Base-by-base conservation (phyloP, 2,113 vertebrate genomes). In the Passer montanus region DNA sequence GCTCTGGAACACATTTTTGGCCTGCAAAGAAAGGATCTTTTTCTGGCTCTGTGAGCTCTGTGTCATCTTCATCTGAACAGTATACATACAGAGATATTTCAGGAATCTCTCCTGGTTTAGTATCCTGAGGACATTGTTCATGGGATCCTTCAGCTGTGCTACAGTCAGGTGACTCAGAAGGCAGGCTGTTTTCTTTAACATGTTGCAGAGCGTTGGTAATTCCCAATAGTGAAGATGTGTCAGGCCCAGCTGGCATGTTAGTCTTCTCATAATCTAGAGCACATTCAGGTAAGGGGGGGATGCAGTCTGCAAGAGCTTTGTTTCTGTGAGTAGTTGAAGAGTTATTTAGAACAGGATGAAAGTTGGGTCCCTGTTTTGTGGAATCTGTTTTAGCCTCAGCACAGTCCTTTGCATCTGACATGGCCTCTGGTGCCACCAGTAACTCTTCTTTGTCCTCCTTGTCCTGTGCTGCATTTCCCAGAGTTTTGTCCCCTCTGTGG, bases 11-110 rank as follows among this genome's bases (percentile, higher is more conserved):
- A 28, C 8, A 79, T 33, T 88, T 70, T 84, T 97, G 96, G 56
- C 16, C 23, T 46, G 91, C 85, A 76, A 96, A 97, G 39, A 91
- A 56, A 59, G 10, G 24, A 66, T 84, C 53, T 11, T 89, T 84
- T 73, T 84, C 87, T 46, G 58, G 8, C 46, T 74, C 73, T 15
- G 24, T n/a, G 50, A 50, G 20, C 19, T 67, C 72, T 41, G 39
- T 50, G 64, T 97, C 96, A 26, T 26, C 50, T 13, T 96, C 97
- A 24, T 97, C 97, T 28, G 97, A 95, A 52, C 80, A 82, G 23
- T 44, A 97, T 6, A 94, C 35, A 0, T 79, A 85, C 92, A 97
- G 62, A 39, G 39, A 50, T 89, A 98, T 92, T 63, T 94, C 30
- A 17, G 97, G 97, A 84, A 84, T 94, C 44, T 77, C 66, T 63